phyloP scores from a whole-genome alignment of 2,888 invertebrate species.

The Gymnocheta viridis region DNA sequence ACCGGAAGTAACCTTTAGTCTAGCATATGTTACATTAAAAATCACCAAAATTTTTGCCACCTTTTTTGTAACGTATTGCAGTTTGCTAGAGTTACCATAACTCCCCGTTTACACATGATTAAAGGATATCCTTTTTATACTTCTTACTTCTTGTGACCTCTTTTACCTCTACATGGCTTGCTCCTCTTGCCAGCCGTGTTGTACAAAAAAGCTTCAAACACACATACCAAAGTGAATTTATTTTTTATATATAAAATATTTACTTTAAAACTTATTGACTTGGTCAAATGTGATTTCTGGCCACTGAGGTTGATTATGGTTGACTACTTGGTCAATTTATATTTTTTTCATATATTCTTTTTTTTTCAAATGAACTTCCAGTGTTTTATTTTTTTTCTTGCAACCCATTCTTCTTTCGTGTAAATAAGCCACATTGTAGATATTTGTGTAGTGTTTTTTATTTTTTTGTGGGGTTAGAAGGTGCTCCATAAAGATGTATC shows the following conservation, averaged over 20 bases:
- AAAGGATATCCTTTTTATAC: conserved; percentile 64
- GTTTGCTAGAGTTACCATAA: conserved; percentile 48
- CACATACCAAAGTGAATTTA: conserved; percentile 36
- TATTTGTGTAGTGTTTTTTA: conserved; percentile 54
- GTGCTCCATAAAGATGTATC: conserved; percentile 1
- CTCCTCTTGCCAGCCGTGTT: background rate
- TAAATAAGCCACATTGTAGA: conserved; percentile 69
- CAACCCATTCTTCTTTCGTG: conserved; percentile 42
- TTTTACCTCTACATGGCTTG: background rate
- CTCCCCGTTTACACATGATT: conserved; percentile 54
- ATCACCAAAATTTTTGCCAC: conserved; percentile 55
- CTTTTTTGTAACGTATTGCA: conserved; percentile 57
- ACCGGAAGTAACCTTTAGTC: conserved; percentile 70
- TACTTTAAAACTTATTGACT: conserved; percentile 68
- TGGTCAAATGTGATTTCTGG: conserved; percentile 78
- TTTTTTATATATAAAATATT: conserved; percentile 62
- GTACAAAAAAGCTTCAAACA: background rate
- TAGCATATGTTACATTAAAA: conserved; percentile 67
- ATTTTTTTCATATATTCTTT: conserved; percentile 23
- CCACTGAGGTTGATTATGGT: conserved; percentile 80
- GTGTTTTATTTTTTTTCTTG: conserved; percentile 9
- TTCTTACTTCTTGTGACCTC: background rate
- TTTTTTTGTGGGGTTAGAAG: background rate
- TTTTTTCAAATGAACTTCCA: conserved; percentile 53
- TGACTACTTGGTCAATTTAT: conserved; percentile 72